Conservation (phyloP, 2,113 vertebrate genomes). For the Strix uralensis region DNA sequence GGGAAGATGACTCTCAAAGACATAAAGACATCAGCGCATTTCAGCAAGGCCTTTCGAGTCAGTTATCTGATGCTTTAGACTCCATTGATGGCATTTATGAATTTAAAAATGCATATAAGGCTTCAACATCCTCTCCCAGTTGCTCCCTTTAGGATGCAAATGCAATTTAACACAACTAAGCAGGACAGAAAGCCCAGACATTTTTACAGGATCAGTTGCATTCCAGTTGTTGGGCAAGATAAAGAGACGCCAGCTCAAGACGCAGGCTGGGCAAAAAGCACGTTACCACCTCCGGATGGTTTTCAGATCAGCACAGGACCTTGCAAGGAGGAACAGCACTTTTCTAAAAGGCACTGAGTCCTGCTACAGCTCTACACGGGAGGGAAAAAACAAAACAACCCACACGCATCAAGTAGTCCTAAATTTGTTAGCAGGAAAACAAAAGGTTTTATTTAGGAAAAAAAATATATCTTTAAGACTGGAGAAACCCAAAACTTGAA, state of each 20-base stretch:
- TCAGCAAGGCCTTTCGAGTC: neutral
- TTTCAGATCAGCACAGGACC: neutral
- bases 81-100: neutral
- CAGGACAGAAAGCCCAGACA: neutral
- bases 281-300: neutral
- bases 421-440: neutral
- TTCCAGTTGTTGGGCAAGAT: neutral
- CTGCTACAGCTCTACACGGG: neutral
- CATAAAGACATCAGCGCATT: neutral
- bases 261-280: neutral
- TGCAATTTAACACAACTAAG: conserved; percentile 4
- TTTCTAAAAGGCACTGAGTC: neutral
- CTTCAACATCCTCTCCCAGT: neutral
- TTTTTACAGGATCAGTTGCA: neutral
- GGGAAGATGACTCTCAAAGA: neutral
- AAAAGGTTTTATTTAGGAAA: neutral
- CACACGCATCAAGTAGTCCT: neutral
- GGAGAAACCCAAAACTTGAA: neutral
- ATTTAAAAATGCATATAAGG: neutral
- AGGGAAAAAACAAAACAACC: neutral
- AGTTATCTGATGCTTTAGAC: neutral
- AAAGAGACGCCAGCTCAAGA: neutral
- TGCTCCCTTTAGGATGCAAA: neutral
- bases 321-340: neutral
- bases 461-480: neutral